A percentile compares a stretch with the other conserved stretches of the same genome.
These are phyloP conservation scores for Andrena cerasifolii DNA, from an alignment of 1,140 invertebrate species.

Conservation along the genomic window DNA sequence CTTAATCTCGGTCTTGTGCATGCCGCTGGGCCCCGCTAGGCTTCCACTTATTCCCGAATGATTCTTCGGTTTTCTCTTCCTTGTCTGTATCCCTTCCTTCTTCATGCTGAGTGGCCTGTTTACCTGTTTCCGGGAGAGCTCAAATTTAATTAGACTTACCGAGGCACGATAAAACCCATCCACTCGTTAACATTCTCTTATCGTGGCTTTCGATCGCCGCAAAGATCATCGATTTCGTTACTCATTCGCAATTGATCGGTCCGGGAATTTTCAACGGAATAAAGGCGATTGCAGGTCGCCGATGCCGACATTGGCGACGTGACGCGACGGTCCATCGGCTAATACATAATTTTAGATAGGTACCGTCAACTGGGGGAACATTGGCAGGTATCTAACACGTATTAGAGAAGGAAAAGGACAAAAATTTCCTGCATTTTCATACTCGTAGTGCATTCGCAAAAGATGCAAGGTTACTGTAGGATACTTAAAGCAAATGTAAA, in stretches of 20 bases:
- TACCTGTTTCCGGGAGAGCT: slow-evolving; percentile 83
- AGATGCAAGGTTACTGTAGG: too few relatives aligned
- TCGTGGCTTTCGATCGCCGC: neutral
- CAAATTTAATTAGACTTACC: neutral
- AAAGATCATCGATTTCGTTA: neutral
- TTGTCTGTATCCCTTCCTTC: slow-evolving; percentile 96
- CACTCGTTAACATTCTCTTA: neutral
- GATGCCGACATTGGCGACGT: too few relatives aligned
- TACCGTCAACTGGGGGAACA: too few relatives aligned
- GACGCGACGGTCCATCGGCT: too few relatives aligned
- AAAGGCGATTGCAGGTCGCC: too few relatives aligned
- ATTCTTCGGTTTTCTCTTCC: slow-evolving; percentile 94
- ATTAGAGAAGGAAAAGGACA: too few relatives aligned
- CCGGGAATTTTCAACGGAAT: too few relatives aligned
- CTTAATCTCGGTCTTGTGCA: slow-evolving; percentile 80
- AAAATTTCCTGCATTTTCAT: too few relatives aligned
- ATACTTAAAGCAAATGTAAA: too few relatives aligned
- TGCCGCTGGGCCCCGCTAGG: slow-evolving; percentile 70
- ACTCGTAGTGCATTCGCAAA: too few relatives aligned
- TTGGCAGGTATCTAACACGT: too few relatives aligned
- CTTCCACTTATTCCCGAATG: slow-evolving; percentile 68
- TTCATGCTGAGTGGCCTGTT: slow-evolving; percentile 96
- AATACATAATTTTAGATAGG: too few relatives aligned
- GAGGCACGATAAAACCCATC: neutral
- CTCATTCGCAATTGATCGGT: neutral